A percentile compares a stretch with the other conserved stretches of the same genome.
Conservation (phyloP, 2,888 invertebrate genomes). For the Tridacna gigas region DNA sequence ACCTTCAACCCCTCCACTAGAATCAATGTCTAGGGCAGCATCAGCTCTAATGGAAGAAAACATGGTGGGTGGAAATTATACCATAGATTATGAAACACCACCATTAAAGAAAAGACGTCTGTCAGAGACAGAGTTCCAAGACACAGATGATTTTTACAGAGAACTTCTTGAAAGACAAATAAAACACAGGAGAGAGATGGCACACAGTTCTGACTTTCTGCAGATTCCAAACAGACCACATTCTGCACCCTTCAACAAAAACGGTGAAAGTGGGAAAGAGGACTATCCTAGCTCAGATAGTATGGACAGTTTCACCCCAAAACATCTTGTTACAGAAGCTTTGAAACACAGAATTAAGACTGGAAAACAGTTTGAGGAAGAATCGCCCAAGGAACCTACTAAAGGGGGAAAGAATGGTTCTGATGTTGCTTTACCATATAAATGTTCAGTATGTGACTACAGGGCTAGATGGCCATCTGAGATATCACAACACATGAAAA, state of each 20-base stretch:
- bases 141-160: conserved; percentile 45
- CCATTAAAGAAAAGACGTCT: conserved; percentile 68
- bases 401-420: conserved; percentile 55
- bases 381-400: conserved; percentile 25
- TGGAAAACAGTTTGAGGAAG: conserved; percentile 37
- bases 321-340: conserved; percentile 62
- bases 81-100: conserved; percentile 40
- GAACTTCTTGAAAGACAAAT: conserved; percentile 53
- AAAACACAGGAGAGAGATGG: conserved; percentile 38
- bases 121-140: conserved; percentile 67
- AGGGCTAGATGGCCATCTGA: conserved; percentile 85
- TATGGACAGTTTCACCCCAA: conserved; percentile 41
- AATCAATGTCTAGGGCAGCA: conserved; percentile 64
- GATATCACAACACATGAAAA: conserved; percentile 85
- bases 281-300: conserved; percentile 43
- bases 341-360: conserved; percentile 63
- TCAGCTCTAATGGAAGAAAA: conserved; percentile 66
- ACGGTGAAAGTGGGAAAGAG: conserved; percentile 25
- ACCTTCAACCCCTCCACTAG: conserved; percentile 53
- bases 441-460: conserved; percentile 84
- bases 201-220: conserved; percentile 37
- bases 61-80: conserved; percentile 38
- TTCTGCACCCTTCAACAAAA: conserved; percentile 23
- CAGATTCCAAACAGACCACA: conserved; percentile 47
- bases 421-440: conserved; percentile 80